These are phyloP conservation scores for Siniperca scherzeri DNA, from an alignment of 2,797 vertebrate species.

Conservation along the genomic window DNA sequence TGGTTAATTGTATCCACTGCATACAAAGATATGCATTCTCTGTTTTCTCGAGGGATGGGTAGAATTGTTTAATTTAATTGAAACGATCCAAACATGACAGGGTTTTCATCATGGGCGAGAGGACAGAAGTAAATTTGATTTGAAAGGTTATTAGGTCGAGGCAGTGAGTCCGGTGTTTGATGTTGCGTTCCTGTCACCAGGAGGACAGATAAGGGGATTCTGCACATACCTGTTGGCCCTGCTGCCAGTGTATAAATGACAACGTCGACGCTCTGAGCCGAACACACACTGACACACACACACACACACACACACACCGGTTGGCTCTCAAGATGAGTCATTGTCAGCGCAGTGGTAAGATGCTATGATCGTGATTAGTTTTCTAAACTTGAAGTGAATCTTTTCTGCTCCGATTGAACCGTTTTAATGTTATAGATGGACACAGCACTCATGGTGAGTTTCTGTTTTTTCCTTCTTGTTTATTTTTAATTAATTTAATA, in stretches of 20 bases:
- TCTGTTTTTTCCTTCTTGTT: not conserved
- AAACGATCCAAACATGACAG: slow-evolving; percentile 57
- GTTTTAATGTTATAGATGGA: slow-evolving; percentile 59
- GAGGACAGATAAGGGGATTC: slow-evolving; percentile 86
- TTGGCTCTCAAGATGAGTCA: slow-evolving; percentile 51
- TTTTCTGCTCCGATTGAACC: not conserved
- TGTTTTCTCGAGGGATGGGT: not conserved
- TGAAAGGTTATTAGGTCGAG: slow-evolving; percentile 69
- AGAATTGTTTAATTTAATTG: slow-evolving; percentile 58
- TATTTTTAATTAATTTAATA: not conserved
- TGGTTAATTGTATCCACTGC: not conserved
- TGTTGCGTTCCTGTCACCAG: slow-evolving; percentile 86
- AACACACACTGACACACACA: slow-evolving; percentile 34
- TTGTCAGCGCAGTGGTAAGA: slow-evolving; percentile 3
- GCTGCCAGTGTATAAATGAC: slow-evolving; percentile 81
- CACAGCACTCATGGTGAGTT: slow-evolving; percentile 71
- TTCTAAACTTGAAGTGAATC: slow-evolving; percentile 4
- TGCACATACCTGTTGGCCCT: slow-evolving; percentile 84
- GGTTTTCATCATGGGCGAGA: slow-evolving; percentile 65
- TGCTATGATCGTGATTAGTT: slow-evolving; percentile 4
- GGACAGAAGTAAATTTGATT: slow-evolving; percentile 69
- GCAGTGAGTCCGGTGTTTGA: slow-evolving; percentile 79
- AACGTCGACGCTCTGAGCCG: slow-evolving; percentile 32
- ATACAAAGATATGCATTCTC: not conserved
- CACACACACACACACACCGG: slow-evolving; percentile 39